Base-by-base conservation (phyloP, 37 sponge, comb jelly and placozoan genomes). In the Eunapius fragilis region DNA sequence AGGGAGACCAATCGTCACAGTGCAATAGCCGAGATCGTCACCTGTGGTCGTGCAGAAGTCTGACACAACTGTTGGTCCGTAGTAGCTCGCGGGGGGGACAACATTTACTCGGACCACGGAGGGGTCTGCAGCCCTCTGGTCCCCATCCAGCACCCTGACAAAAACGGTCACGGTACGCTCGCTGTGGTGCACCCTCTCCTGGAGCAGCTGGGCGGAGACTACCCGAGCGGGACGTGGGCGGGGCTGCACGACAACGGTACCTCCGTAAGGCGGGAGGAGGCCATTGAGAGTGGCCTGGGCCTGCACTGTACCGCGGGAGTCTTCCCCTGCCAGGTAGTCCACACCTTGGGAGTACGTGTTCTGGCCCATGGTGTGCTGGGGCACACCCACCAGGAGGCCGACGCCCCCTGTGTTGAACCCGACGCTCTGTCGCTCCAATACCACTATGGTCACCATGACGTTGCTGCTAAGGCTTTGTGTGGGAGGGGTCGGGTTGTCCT, bases 381-480 rank as follows among this genome's bases (percentile, higher is more conserved):
- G 26, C 6, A 4, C 19, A 5, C 83, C 87, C 58, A 91, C 14
- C 4, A 87, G 69, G 80, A 83, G 84, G 11, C 91, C 87, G 28
- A 37, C 37, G 10, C 71, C 28, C 28, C 70, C 32, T 2, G 48
- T 3, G 31, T 72, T 49, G 31, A 91, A 91, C 34, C 69, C 7
- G 0, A 91, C 72, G 9, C 79, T 34, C 67, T 86, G 91, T 5
- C 87, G 70, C 47, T 91, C 91, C 31, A 91, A 79, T 32, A 87
- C 31, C 28, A 28, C 31, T 30, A 91, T 70, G 19, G 30, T 72
- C 0, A 79, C 71, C 23, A 32, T 23, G 3, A 45, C 22, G 17
- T 49, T 41, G 26, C 80, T 76, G 12, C 23, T 72, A 36, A 88
- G 45, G 58, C 58, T 12, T 2, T 12, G 1, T 23, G 28, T 32